Base-by-base conservation (phyloP, 35 echinoderm and acorn worm species). In the Ophioderma brevispina region DNA sequence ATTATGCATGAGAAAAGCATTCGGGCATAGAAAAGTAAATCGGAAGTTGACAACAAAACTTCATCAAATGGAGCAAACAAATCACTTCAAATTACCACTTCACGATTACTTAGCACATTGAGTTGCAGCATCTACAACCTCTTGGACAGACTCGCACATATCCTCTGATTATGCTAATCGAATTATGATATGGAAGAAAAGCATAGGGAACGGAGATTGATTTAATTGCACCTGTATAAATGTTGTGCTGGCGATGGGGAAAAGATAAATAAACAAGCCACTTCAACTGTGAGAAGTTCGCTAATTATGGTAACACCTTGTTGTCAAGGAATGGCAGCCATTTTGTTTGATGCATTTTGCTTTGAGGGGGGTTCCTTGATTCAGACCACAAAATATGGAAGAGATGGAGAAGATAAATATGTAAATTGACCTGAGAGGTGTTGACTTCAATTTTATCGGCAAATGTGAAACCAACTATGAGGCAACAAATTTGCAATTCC, bases 161-260 rank as follows among this genome's bases (percentile, higher is more conserved):
- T 70, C 17, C 59, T 70, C 59, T 70, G 59, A 6, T 15, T 70
- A 25, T 30, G 28, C 28, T 70, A 25, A 70, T 70, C n/a, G 59
- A 70, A 70, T 70, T 70, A 70, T 70, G 6, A 70, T 70, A 25
- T 25, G n/a, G n/a, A 70, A 70, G 1, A 13, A 15, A 4, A 70
- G 28, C 2, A 25, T 70, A 18, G n/a, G 59, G 28, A 30, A 30
- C 28, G n/a, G 59, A 70, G 59, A 70, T 70, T 70, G 59, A 25
- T 70, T 70, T 70, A 70, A 70, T 70, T 70, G 59, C 59, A 70
- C 59, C 59, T 70, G 59, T 70, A 70, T 70, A 70, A 70, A 70
- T 70, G 59, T 70, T 70, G 59, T 30, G 10, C n/a, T 70, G 4
- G 59, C n/a, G n/a, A 18, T 2, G 4, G 59, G 28, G 59, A 30